Evolutionary conservation across 2,888 invertebrate species (phyloP).

Genomic region (Chelonus formosanus): DNA sequence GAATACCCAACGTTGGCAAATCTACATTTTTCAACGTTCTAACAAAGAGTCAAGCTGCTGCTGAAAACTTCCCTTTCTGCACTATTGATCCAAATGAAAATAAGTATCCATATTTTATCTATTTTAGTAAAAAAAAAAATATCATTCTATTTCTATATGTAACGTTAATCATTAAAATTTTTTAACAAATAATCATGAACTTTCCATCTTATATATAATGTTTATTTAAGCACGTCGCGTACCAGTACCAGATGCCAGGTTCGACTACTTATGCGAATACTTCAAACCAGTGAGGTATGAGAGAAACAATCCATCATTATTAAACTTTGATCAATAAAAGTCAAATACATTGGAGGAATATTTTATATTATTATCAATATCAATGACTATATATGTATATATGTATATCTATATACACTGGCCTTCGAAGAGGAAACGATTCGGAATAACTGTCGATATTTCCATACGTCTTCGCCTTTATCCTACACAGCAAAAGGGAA

Average conservation of each 20-base stretch:
- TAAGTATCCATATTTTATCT: conserved; percentile 73
- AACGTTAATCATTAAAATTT: too few species aligned
- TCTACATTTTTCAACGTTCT: conserved; percentile 99
- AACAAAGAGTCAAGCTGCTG: conserved; percentile 96
- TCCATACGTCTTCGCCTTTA: conserved; percentile 61
- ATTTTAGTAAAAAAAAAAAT: too few species aligned
- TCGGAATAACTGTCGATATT: conserved; percentile 61
- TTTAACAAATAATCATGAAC: neutral
- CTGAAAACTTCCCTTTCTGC: conserved; percentile 99
- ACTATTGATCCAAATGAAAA: conserved; percentile 99
- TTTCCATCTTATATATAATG: conserved; percentile 34
- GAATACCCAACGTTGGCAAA: conserved; percentile 98
- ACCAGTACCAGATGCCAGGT: conserved; percentile 95
- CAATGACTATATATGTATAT: conserved; percentile 44
- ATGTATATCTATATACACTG: conserved; percentile 46
- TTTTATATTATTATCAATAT: conserved; percentile 48
- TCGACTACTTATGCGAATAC: conserved; percentile 90
- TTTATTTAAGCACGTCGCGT: conserved; percentile 82
- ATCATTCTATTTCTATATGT: too few species aligned
- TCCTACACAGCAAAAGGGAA: conserved; percentile 42
- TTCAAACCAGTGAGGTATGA: conserved; percentile 92
- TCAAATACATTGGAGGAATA: conserved; percentile 42
- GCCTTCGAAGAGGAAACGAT: conserved; percentile 56
- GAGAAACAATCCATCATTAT: neutral
- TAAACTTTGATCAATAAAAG: conserved; percentile 12